Evolutionary conservation across 2,888 invertebrate species (phyloP).

Genomic region (Nymphalis urticae): DNA sequence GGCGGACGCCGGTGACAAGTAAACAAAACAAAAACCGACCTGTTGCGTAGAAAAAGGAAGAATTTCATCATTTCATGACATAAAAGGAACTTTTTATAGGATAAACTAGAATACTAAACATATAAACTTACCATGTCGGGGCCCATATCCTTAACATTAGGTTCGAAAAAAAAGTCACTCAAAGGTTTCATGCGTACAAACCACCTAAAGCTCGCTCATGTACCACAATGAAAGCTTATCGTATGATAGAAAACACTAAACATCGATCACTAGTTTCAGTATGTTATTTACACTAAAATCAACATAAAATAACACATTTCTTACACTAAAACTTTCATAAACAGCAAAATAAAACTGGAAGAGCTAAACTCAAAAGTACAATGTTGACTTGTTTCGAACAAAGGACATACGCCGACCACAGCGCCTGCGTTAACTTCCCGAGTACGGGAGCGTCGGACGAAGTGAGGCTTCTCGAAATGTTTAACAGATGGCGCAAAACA

Average conservation of each 20-base stretch:
- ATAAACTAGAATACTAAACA: slow-evolving; percentile 48
- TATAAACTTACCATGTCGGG: slow-evolving; percentile 87
- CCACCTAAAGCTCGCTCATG: slow-evolving; percentile 73
- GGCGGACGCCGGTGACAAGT: slow-evolving; percentile 84
- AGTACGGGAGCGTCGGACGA: slow-evolving; percentile 66
- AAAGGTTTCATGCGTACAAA: slow-evolving; percentile 85
- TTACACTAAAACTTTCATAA: slow-evolving; percentile 56
- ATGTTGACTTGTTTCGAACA: slow-evolving; percentile 82
- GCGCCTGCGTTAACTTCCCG: slow-evolving; percentile 77
- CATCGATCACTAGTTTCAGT: slow-evolving; percentile 54
- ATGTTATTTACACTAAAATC: slow-evolving; percentile 49
- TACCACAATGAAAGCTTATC: slow-evolving; percentile 64
- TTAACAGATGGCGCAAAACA: slow-evolving; percentile 69
- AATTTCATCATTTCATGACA: slow-evolving; percentile 68
- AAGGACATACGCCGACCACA: slow-evolving; percentile 80
- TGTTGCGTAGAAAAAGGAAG: slow-evolving; percentile 76
- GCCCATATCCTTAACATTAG: slow-evolving; percentile 90
- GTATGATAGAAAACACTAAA: slow-evolving; percentile 55
- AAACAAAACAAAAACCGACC: slow-evolving; percentile 83
- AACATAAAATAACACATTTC: slow-evolving; percentile 59
- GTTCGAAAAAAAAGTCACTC: slow-evolving; percentile 85
- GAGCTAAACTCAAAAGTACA: slow-evolving; percentile 70
- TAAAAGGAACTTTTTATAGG: slow-evolving; percentile 57
- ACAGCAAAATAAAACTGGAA: slow-evolving; percentile 60
- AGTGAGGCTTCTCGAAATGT: slow-evolving; percentile 48